phyloP scores from a whole-genome alignment of 2,797 vertebrate species.

The Eulemur mongoz region DNA sequence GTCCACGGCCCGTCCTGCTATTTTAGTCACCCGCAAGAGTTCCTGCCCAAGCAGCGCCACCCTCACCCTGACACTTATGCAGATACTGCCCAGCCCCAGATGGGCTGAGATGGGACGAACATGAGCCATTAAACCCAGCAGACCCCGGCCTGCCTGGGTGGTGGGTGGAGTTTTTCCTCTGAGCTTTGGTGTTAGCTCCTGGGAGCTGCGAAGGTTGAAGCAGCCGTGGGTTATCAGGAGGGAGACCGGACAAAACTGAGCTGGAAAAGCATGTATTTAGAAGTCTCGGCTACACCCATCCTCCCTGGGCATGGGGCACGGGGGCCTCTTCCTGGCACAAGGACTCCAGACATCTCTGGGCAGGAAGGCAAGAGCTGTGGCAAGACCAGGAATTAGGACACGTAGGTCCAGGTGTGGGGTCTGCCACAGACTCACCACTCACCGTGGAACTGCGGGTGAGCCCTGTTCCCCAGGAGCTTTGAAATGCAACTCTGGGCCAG shows the following conservation, averaged over 20 bases:
- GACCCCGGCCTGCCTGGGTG: fast-evolving
- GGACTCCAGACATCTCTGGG: neutral
- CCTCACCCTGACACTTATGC: neutral
- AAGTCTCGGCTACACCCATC: neutral
- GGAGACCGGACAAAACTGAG: neutral
- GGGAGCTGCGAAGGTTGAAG: neutral
- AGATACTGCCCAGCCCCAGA: neutral
- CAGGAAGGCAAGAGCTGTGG: neutral
- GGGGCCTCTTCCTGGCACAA: neutral
- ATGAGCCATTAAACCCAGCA: fast-evolving
- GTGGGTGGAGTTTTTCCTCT: neutral
- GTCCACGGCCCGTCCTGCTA: neutral
- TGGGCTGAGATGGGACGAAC: neutral
- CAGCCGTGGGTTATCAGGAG: no score
- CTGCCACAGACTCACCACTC: neutral
- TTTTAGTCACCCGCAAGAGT: neutral
- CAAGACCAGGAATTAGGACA: neutral
- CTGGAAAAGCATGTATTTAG: neutral
- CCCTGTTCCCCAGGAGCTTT: neutral
- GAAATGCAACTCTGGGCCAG: neutral
- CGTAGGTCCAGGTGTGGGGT: neutral
- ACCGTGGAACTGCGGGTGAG: neutral
- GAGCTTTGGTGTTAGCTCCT: neutral
- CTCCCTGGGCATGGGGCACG: neutral
- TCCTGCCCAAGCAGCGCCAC: neutral